phyloP scores from a whole-genome alignment of 2,888 invertebrate species.

The Silvanus unidentatus region DNA sequence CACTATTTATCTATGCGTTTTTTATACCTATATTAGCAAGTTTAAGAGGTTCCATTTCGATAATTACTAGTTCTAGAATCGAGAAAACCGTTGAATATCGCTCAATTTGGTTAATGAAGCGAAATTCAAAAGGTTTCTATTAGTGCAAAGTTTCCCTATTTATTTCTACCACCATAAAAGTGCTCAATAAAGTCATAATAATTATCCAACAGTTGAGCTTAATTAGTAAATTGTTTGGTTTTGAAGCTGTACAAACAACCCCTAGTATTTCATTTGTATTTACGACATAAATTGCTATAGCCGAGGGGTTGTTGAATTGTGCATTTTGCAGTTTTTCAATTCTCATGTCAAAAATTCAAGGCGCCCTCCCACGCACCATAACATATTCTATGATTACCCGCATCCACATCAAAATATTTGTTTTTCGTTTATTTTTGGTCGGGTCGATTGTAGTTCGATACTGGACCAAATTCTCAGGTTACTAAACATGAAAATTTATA shows the following conservation, averaged over 20 bases:
- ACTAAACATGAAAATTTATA: constrained; percentile 29
- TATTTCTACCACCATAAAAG: constrained; percentile 20
- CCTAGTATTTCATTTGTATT: too few relatives aligned
- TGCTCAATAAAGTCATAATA: constrained; percentile 12
- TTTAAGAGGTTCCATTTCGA: too few relatives aligned
- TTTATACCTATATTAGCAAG: too few relatives aligned
- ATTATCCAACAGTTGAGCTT: too few relatives aligned
- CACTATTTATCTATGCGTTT: too few relatives aligned
- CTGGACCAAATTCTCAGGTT: constrained; percentile 32
- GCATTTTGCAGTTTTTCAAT: constrained; percentile 24
- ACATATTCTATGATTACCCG: constrained; percentile 15
- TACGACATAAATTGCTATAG: too few relatives aligned
- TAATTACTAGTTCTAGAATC: too few relatives aligned
- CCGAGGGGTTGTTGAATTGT: constrained; percentile 18
- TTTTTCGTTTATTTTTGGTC: constrained; percentile 28
- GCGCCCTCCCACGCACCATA: constrained; percentile 29
- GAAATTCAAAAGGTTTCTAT: constrained; percentile 1
- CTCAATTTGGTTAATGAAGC: too few relatives aligned
- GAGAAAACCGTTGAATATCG: too few relatives aligned
- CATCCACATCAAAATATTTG: constrained; percentile 8
- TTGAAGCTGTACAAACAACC: constrained; percentile 25
- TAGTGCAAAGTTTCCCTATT: background rate
- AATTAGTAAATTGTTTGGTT: constrained; percentile 14
- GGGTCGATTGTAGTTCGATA: constrained; percentile 36
- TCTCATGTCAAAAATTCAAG: constrained; percentile 13